Evolutionary conservation across 2,888 invertebrate species (phyloP), one percentile per base, ranked within the genome.

Genomic region (Plagodis pulveraria): DNA sequence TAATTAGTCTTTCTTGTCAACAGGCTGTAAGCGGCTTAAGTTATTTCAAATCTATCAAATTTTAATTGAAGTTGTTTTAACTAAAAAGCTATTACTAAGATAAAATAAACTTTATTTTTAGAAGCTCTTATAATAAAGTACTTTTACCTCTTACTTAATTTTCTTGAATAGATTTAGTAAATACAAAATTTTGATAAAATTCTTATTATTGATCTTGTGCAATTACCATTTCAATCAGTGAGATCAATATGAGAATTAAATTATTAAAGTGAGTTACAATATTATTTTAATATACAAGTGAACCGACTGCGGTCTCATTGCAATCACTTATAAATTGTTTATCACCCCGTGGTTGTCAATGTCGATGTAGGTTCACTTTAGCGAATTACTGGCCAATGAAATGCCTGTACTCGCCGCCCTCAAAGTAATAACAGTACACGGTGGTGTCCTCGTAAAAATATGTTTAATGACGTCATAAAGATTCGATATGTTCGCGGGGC

Each of bases 401-500:
- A 85, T 75, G 74, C 70, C 72, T 74, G 77, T 77, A 77, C 72
- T 67, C 78, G 74, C 86, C 78, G 74, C 86, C 85, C 86, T 80
- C 70, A 50, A 69, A 74, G 80, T 84, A 86, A 84, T 88, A 88
- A 84, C 83, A 82, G 81, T 80, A 86, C 87, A 83, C 84, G 83
- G 79, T 84, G 82, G 85, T 86, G 85, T 88, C 84, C 82, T 86
- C 91, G 82, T 91, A 91, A 92, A 91, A 91, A 90, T 91, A 89
- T 90, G 87, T 91, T 90, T 91, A 90, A 90, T 91, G 89, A 85
- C 80, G 76, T 84, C 89, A 83, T 92, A 91, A 91, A 91, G 79
- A 85, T 86, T 83, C 86, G 86, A 89, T 87, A 87, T 86, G 86
- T 85, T 83, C 81, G 74, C 74, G 76, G 73, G 76, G 73, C 70